Evolutionary conservation across 2,888 invertebrate genomes (phyloP), one percentile per base, ranked within the genome.

Genomic region (Plebejus anna): DNA sequence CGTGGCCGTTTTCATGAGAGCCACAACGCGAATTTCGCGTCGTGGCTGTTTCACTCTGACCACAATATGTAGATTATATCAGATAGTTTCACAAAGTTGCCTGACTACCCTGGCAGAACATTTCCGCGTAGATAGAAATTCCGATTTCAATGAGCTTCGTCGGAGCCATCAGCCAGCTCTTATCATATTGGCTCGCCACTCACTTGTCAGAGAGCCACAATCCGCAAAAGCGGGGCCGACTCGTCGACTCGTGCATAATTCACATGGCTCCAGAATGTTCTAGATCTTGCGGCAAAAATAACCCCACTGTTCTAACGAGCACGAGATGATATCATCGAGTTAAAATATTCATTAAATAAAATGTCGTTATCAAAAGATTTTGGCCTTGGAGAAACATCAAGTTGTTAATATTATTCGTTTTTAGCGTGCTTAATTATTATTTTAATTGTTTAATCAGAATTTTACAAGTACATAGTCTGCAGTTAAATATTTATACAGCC

Each of bases 331-430:
- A 28, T 61, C 61, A 61, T 61, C 61, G 22, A 22, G 28, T 61
- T 61, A 11, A 61, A 61, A 61, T 61, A 11, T 61, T 61, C 28
- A 61, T 61, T 16, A 66, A 66, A 66, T 66, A 32, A 66, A 32
- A 3, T 4, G 28, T 61, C 9, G 22, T 22, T 22, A 61, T 55
- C 55, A 16, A 13, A 51, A 0, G 55, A 22, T 61, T 61, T 28
- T 28, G 61, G 4, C 61, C 28, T 61, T 28, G 61, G 28, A 61
- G 28, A 28, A 61, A 61, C 61, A 28, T 22, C 22, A 55, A 59
- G 22, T 61, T 61, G 28, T 61, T 11, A 28, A 61, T 61, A 61
- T n/a, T 59, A 59, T 59, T 22, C 5, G 22, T 22, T 22, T 59
- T 22, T 22, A n/a, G 6, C 22, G 59, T 59, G 22, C 59, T 59